Evolutionary conservation across 1,140 invertebrate genomes (phyloP), one percentile per base, ranked within the genome.

Genomic region (Bemisia tabaci): DNA sequence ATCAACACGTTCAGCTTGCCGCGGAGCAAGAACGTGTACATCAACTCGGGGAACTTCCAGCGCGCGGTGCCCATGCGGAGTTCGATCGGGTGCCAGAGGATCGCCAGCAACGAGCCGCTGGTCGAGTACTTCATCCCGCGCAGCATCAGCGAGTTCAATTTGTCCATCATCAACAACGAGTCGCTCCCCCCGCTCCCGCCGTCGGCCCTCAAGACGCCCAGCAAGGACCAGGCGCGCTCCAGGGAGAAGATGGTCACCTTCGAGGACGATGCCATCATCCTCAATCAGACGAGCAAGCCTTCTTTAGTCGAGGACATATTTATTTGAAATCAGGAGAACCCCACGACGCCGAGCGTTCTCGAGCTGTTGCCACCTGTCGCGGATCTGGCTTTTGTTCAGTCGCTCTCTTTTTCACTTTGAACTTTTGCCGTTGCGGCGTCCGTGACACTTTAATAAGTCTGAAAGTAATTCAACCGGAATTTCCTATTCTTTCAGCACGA

Each of bases 241-340:
- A 27, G 85, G 24, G 88, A 89, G 73, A 90, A 90, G 75, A 88
- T 89, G 83, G 89, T 90, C 21, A 91, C 89, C 1, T 91, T 91
- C 71, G 87, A 90, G 71, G 89, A 91, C 71, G 87, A 90, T n/a
- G n/a, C n/a, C n/a, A n/a, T n/a, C n/a, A n/a, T n/a, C n/a, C n/a
- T n/a, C n/a, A n/a, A n/a, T n/a, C n/a, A n/a, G n/a, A n/a, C n/a
- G n/a, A n/a, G n/a, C n/a, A n/a, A n/a, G n/a, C n/a, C n/a, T n/a
- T n/a, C n/a, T n/a, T n/a, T n/a, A n/a, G n/a, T n/a, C n/a, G n/a
- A n/a, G n/a, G n/a, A n/a, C n/a, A n/a, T n/a, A n/a, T n/a, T n/a
- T n/a, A n/a, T n/a, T n/a, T n/a, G n/a, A n/a, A n/a, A n/a, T n/a
- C n/a, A n/a, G n/a, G n/a, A n/a, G n/a, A n/a, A n/a, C n/a, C n/a